Base-by-base conservation (phyloP, 1,140 invertebrate species). In the Antheraea mylitta region DNA sequence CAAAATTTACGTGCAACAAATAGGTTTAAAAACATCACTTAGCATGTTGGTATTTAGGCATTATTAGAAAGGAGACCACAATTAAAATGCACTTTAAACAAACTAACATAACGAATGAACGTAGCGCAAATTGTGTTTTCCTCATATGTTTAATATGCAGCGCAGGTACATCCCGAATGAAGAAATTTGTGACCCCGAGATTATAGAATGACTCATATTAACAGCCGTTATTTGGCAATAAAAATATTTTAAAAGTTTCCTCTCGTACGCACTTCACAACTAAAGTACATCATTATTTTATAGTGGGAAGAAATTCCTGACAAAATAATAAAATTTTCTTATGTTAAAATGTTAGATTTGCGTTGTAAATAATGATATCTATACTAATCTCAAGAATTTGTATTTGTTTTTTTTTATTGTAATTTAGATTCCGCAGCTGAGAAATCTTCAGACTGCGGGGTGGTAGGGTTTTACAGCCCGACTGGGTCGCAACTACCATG, bases 131-230 rank as follows among this genome's bases (percentile, higher is more conserved):
- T 77, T 77, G 64, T 70, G 69, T 83, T 89, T 84, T 88, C 82
- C 83, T 82, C 64, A 58, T 70, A 67, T 60, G 71, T 77, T 90
- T 78, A 45, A 77, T 86, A 90, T 88, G 77, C 86, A 37, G 68
- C 36, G 73, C 81, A 78, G 64, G 61, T 71, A 18, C 58, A 45
- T n/a, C 64, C 69, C 64, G 72, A 71, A 72, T 77, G 74, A 79
- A 78, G 79, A 86, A 82, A 78, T 87, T 87, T 83, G 81, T 88
- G 72, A 76, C 81, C 78, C 71, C 75, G 67, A 74, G 76, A 78
- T 85, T 81, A 80, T 75, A 81, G 80, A 66, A 82, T 87, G 85
- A 90, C 67, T 88, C 87, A 90, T 72, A 81, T 76, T 79, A 79
- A 78, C 68, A 76, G 71, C 80, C 73, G 79, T 87, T 83, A 79